Percentiles rank a stretch among this genome's conserved stretches.
These are phyloP conservation scores for Callospermophilus lateralis DNA, from an alignment of 2,113 vertebrate species.

Conservation along the genomic window DNA sequence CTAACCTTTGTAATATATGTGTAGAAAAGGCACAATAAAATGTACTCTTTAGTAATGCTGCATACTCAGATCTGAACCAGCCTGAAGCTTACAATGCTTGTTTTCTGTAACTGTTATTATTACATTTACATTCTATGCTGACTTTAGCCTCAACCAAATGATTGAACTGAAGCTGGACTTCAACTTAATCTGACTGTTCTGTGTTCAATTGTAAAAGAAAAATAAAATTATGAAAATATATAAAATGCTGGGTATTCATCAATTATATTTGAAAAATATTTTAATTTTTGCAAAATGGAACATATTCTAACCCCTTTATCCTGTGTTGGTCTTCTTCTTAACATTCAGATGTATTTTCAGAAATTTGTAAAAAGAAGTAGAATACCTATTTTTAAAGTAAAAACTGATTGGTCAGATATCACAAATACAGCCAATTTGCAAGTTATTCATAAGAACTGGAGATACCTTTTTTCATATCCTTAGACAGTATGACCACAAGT, in stretches of 20 bases:
- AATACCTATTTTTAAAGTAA: slow-evolving; percentile 17
- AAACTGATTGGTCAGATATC: neutral
- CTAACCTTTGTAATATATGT: neutral
- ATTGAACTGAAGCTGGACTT: neutral
- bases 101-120: neutral
- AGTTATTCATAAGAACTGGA: neutral
- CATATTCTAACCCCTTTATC: neutral
- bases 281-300: neutral
- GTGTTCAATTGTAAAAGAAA: neutral
- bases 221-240: slow-evolving; percentile 16
- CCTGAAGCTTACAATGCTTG: neutral
- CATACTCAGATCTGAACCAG: neutral
- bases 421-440: neutral
- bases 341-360: neutral
- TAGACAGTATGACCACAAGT: neutral
- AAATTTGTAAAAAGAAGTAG: neutral
- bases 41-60: neutral
- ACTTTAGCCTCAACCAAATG: neutral
- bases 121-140: neutral
- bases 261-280: neutral
- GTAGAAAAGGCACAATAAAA: slow-evolving; percentile 7
- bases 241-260: slow-evolving; percentile 31
- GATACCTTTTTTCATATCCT: neutral
- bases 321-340: neutral
- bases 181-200: slow-evolving; percentile 30